Base-by-base conservation (phyloP, 2,113 vertebrate species). In the Hippolais icterina region DNA sequence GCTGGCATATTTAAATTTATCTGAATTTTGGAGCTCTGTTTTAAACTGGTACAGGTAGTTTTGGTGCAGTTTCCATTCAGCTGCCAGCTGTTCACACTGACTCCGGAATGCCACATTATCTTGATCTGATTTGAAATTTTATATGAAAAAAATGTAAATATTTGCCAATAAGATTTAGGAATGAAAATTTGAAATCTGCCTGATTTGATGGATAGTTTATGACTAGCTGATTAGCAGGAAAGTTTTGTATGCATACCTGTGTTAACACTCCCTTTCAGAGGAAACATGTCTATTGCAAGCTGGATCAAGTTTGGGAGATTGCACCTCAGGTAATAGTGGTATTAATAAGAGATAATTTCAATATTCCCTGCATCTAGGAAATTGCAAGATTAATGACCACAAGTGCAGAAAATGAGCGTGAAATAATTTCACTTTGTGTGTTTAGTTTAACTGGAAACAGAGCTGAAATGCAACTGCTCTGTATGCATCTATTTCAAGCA, bases 261-360 rank as follows among this genome's bases (percentile, higher is more conserved):
- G n/a, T 76, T 94, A 95, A 53, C 74, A 77, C 49, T 37, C n/a
- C 61, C 64, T 84, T 93, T 66, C 83, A 91, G 85, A 77, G 66
- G 39, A 95, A 61, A 83, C 12, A 3, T 65, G 81, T 85, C 83
- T 94, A 12, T 81, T 88, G 91, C 96, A 96, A 96, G 94, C 72
- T 95, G 87, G 85, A 78, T 94, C 96, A 95, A 57, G 92, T 96
- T 69, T 63, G 70, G 69, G 50, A 94, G 92, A 86, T 74, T 54
- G 53, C 56, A 97, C 90, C 88, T 87, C 31, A 11, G 81, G 91
- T 94, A 56, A 64, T 44, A 23, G 69, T 6, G 13, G 59, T 41
- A 93, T 52, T 66, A 97, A 88, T 56, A 74, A 20, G 69, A 93
- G 82, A 63, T 42, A 82, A 19, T 93, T 77, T 92, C 60, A 63